Percentiles rank a stretch among this genome's conserved stretches.
phyloP scores from a whole-genome alignment of 2,888 invertebrate species.

The Allygus modestus region DNA sequence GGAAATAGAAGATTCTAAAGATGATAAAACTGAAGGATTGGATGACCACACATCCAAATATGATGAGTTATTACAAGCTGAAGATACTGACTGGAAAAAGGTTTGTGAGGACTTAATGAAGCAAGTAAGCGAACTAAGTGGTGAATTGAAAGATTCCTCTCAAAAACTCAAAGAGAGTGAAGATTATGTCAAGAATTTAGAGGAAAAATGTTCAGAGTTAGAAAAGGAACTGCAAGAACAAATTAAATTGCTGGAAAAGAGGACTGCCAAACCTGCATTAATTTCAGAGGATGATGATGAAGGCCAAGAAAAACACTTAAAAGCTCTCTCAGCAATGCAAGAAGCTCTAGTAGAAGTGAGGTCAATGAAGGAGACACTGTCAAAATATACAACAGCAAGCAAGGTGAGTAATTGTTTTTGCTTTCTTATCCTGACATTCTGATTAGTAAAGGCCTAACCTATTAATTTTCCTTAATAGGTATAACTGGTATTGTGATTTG shows the following conservation, averaged over 20 bases:
- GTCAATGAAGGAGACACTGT: background rate
- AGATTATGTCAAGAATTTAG: background rate
- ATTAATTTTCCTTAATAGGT: no score
- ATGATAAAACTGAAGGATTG: background rate
- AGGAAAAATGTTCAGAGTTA: conserved; percentile 4
- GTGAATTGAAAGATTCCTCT: background rate
- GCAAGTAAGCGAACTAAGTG: background rate
- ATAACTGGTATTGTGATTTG: no score
- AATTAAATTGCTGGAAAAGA: conserved; percentile 2
- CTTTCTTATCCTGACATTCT: no score
- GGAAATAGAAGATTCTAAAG: background rate
- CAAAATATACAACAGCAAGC: background rate
- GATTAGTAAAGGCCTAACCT: no score
- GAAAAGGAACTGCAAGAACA: conserved; percentile 13
- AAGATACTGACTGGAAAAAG: conserved; percentile 30
- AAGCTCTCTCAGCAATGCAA: background rate
- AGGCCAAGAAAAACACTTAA: background rate
- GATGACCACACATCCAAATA: background rate
- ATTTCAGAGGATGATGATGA: background rate
- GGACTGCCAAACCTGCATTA: background rate
- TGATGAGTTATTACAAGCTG: background rate
- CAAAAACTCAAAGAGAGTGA: conserved; percentile 21
- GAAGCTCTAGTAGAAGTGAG: background rate
- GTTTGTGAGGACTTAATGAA: background rate
- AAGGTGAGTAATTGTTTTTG: background rate